A percentile compares a stretch with the other conserved stretches of the same genome.
phyloP scores from a whole-genome alignment of 1,140 invertebrate species.

The Physella acuta region DNA sequence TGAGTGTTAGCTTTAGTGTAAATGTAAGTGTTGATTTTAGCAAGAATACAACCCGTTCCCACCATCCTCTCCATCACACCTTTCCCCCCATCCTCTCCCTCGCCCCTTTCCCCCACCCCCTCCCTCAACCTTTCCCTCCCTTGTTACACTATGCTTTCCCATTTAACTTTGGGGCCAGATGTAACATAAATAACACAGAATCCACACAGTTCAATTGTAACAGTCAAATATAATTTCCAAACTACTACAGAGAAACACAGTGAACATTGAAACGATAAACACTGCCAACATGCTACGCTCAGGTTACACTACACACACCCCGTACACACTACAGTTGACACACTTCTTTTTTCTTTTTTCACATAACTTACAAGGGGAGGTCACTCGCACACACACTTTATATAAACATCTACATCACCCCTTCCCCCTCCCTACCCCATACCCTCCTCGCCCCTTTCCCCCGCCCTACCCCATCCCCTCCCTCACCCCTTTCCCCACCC shows the following conservation, averaged over 20 bases:
- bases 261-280: too few species aligned
- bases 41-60: too few species aligned
- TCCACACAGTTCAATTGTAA: too few species aligned
- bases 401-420: neutral
- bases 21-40: too few species aligned
- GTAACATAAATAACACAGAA: neutral
- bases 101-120: neutral
- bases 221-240: too few species aligned
- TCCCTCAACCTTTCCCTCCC: neutral
- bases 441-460: neutral
- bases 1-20: too few species aligned
- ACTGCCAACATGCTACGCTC: too few species aligned
- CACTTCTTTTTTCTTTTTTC: conserved; percentile 1
- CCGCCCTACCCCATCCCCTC: neutral
- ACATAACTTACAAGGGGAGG: neutral
- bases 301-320: too few species aligned
- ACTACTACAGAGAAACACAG: too few species aligned
- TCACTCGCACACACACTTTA: neutral
- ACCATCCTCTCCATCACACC: neutral
- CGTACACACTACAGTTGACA: too few species aligned
- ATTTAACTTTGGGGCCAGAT: neutral
- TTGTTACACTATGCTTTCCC: neutral
- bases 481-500: neutral
- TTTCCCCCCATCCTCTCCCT: neutral
- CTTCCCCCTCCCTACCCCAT: neutral